Conservation (phyloP, 1,140 invertebrate species). For the Macrostomum lignano region DNA sequence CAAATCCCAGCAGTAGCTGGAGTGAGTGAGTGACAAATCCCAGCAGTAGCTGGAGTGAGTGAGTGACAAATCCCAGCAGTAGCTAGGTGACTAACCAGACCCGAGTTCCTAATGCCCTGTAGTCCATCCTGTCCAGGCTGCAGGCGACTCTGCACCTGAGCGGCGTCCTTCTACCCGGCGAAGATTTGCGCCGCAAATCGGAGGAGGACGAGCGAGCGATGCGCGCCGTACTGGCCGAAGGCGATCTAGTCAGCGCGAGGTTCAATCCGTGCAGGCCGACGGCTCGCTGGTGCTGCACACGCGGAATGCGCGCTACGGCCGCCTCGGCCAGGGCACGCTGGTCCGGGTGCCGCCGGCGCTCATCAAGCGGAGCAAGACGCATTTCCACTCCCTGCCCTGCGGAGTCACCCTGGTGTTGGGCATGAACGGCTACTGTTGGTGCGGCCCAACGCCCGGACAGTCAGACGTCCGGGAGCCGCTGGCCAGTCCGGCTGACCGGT, state of each 20-base stretch:
- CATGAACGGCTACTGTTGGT: constrained; percentile 90
- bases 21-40: no score
- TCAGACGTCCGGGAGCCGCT: constrained; percentile 40
- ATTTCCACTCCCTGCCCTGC: constrained; percentile 69
- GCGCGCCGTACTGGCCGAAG: constrained; percentile 70
- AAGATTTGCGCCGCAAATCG: constrained; percentile 64
- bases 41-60: no score
- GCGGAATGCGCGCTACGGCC: constrained; percentile 82
- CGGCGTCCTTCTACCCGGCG: constrained; percentile 80
- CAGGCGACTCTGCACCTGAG: constrained; percentile 61
- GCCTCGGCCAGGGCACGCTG: constrained; percentile 55
- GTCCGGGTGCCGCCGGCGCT: constrained; percentile 68
- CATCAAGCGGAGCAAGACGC: constrained; percentile 68
- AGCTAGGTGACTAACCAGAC: no score
- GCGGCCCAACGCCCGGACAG: constrained; percentile 33
- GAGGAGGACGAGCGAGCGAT: constrained; percentile 90
- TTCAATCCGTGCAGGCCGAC: constrained; percentile 64
- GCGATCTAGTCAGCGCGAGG: constrained; percentile 86
- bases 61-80: no score
- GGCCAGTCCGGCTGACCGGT: constrained; percentile 39
- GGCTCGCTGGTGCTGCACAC: constrained; percentile 72
- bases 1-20: no score
- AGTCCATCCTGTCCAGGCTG: constrained; percentile 42
- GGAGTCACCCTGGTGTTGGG: constrained; percentile 70
- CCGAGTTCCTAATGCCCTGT: no score